phyloP scores from a whole-genome alignment of 2,113 vertebrate genomes.

The Penelope pileata region DNA sequence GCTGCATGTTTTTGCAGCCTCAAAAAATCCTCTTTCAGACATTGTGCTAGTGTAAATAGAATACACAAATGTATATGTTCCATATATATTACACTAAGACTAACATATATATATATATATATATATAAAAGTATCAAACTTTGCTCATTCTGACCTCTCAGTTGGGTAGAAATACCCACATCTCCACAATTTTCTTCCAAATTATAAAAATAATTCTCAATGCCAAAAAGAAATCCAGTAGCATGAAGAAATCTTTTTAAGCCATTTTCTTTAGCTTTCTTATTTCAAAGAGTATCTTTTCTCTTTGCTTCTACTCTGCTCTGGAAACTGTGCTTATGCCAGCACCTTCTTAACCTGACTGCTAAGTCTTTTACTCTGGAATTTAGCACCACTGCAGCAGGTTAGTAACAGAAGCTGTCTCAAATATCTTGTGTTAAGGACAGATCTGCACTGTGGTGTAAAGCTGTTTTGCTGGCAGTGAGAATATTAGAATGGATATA shows the following conservation, averaged over 20 bases:
- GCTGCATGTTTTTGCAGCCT: not conserved
- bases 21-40: not conserved
- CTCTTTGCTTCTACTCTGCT: not conserved
- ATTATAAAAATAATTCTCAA: not conserved
- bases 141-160: not conserved
- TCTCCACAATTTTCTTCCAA: not conserved
- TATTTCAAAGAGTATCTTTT: slow-evolving; percentile 20
- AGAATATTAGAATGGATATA: slow-evolving; percentile 61
- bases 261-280: slow-evolving; percentile 13
- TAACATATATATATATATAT: too few species aligned
- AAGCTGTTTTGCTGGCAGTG: slow-evolving; percentile 68
- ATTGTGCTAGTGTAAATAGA: not conserved
- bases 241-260: not conserved
- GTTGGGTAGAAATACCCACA: not conserved
- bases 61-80: too few species aligned
- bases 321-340: slow-evolving; percentile 67
- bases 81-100: too few species aligned
- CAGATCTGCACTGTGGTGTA: slow-evolving; percentile 61
- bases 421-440: slow-evolving; percentile 74
- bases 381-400: slow-evolving; percentile 63
- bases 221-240: not conserved
- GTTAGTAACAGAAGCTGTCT: slow-evolving; percentile 69
- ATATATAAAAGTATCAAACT: not conserved
- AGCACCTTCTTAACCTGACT: slow-evolving; percentile 63
- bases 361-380: slow-evolving; percentile 63